Conservation (phyloP, 2,888 invertebrate genomes). For the Neocrepidodera transversa region DNA sequence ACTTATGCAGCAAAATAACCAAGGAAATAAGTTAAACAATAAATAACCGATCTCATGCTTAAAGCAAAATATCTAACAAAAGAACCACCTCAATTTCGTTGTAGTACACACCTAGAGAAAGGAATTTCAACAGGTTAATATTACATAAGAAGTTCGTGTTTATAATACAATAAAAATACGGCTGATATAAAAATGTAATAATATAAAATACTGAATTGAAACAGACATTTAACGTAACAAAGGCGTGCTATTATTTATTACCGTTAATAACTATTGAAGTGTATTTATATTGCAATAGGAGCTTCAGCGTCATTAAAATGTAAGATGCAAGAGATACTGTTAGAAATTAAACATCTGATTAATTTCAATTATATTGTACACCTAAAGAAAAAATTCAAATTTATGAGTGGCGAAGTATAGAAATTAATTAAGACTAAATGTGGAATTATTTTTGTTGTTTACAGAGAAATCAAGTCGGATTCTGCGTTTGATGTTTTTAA, state of each 20-base stretch:
- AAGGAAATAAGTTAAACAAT: no score
- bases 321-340: no score
- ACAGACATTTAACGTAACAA: conserved; percentile 12
- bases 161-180: not conserved
- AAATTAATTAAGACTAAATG: no score
- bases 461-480: no score
- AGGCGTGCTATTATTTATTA: conserved; percentile 1
- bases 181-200: not conserved
- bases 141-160: conserved; percentile 8
- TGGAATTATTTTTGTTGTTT: no score
- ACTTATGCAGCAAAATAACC: no score
- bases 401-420: no score
- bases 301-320: no score
- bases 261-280: not conserved
- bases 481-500: not conserved
- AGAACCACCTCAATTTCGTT: not conserved
- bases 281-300: no score
- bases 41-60: not conserved
- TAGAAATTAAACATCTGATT: no score
- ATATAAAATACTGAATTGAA: conserved; percentile 4
- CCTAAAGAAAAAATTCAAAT: no score
- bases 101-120: conserved; percentile 10
- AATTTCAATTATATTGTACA: no score
- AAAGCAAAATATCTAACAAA: not conserved
- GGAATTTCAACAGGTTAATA: conserved; percentile 3